A percentile compares a stretch with the other conserved stretches of the same genome.
Evolutionary conservation across 2,797 vertebrate genomes (phyloP).

Genomic region (Uromys caudimaculatus): DNA sequence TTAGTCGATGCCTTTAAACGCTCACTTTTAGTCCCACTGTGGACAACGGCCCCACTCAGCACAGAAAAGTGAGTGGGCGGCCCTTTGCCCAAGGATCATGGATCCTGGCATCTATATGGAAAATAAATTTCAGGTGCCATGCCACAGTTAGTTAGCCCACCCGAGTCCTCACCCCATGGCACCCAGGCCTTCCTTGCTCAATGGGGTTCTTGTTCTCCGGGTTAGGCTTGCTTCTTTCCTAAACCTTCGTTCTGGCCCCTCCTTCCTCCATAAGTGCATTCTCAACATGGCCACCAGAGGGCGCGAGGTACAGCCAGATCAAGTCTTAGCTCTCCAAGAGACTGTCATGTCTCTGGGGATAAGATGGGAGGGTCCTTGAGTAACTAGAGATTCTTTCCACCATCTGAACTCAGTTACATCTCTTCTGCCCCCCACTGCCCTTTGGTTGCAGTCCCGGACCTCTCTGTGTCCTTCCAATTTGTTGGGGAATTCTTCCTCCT

Average conservation of each 20-base stretch:
- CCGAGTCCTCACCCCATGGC: no score
- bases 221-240: not conserved
- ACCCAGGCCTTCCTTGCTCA: not conserved
- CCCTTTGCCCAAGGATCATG: not conserved
- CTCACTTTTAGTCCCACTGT: not conserved
- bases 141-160: not conserved
- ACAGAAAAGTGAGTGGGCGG: not conserved
- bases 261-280: not conserved
- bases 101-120: not conserved
- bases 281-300: slow-evolving; percentile 53
- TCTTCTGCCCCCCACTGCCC: not conserved
- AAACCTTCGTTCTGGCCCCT: not conserved
- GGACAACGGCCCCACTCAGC: not conserved
- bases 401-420: not conserved
- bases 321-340: not conserved
- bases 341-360: not conserved
- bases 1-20: not conserved
- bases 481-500: not conserved
- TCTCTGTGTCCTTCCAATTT: not conserved
- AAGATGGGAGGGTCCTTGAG: not conserved
- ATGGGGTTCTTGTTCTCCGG: not conserved
- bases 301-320: not conserved
- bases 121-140: not conserved
- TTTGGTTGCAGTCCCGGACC: not conserved
- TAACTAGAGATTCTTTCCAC: not conserved